These are phyloP conservation scores for Chaetophractus vellerosus DNA, from an alignment of 2,797 vertebrate species.

Conservation along the genomic window DNA sequence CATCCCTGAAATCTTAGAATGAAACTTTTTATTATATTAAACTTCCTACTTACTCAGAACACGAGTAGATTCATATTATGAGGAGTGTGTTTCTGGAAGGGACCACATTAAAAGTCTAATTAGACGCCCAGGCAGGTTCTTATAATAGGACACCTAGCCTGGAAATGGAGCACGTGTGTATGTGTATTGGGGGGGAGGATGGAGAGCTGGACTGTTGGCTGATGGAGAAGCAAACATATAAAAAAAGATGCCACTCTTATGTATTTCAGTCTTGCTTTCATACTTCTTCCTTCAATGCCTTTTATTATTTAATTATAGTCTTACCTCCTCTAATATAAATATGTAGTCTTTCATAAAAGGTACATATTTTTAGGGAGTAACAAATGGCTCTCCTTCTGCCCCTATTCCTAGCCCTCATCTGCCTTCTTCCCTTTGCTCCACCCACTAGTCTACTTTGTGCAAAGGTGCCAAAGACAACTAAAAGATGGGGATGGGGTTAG, in stretches of 20 bases:
- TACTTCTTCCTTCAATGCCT: not conserved
- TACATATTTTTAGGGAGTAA: not conserved
- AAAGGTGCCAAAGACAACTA: not conserved
- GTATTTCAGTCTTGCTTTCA: conserved; percentile 1
- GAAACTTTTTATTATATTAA: too few relatives aligned
- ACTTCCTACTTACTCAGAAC: too few relatives aligned
- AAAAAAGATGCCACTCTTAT: not conserved
- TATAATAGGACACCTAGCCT: too few relatives aligned
- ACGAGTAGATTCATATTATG: too few relatives aligned
- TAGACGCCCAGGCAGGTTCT: too few relatives aligned
- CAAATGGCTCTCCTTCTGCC: not conserved
- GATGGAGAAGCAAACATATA: not conserved
- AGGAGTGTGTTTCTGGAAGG: too few relatives aligned
- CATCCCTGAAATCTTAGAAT: too few relatives aligned
- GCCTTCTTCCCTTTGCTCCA: not conserved
- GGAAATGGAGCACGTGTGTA: not conserved
- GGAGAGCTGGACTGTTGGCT: not conserved
- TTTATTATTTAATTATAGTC: conserved; percentile 3
- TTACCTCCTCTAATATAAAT: not conserved
- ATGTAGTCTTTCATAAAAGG: not conserved
- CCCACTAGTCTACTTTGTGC: not conserved
- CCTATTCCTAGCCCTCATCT: not conserved
- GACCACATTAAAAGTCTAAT: too few relatives aligned
- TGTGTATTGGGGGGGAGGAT: not conserved
- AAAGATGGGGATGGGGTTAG: not conserved